These are phyloP conservation scores for Patella depressa DNA, from an alignment of 2,888 invertebrate species.

Conservation along the genomic window DNA sequence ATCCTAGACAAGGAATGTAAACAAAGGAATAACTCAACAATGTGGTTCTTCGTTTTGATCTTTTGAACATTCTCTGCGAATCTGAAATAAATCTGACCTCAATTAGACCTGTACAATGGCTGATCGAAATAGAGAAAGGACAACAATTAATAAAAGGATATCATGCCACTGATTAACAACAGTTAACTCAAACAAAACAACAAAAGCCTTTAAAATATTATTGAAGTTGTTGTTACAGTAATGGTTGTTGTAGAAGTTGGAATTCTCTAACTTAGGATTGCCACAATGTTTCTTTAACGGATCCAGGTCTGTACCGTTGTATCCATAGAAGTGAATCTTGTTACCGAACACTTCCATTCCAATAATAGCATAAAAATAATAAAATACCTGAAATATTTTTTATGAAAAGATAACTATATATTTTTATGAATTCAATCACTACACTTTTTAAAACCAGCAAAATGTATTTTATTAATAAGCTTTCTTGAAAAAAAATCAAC, in stretches of 20 bases:
- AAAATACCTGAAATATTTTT: constrained; percentile 68
- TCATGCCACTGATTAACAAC: constrained; percentile 75
- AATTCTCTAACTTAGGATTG: constrained; percentile 63
- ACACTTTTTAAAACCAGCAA: too few species aligned
- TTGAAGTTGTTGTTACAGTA: constrained; percentile 74
- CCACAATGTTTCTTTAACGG: constrained; percentile 56
- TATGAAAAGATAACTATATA: too few species aligned
- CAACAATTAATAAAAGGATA: constrained; percentile 62
- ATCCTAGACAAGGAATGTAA: too few species aligned
- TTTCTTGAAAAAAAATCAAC: not conserved
- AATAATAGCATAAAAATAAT: constrained; percentile 72
- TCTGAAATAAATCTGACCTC: too few species aligned
- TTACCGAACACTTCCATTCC: constrained; percentile 73
- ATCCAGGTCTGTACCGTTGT: constrained; percentile 42
- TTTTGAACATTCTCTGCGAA: too few species aligned
- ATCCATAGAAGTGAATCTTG: constrained; percentile 62
- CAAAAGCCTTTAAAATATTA: constrained; percentile 70
- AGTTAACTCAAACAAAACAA: constrained; percentile 72
- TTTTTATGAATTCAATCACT: too few species aligned
- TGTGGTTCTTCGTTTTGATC: too few species aligned
- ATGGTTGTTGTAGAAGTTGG: constrained; percentile 67
- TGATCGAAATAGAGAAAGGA: too few species aligned
- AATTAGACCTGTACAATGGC: too few species aligned
- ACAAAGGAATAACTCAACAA: too few species aligned
- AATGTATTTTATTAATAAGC: too few species aligned